A percentile compares a stretch with the other conserved stretches of the same genome.
Evolutionary conservation across 2,888 invertebrate genomes (phyloP).

Genomic region (Thera obeliscata): DNA sequence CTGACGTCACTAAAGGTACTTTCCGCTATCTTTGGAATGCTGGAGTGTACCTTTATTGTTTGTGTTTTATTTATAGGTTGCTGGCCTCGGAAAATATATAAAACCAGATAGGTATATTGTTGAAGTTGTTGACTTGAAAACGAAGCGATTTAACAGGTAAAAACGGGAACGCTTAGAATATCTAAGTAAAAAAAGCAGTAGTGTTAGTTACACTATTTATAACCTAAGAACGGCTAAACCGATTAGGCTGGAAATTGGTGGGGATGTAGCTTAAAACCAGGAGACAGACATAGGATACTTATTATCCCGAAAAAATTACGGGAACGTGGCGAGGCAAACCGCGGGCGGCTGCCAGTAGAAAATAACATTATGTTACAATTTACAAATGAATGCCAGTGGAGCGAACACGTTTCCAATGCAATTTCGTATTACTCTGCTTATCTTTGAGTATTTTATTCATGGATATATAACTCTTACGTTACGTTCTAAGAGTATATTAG

Average conservation of each 20-base stretch:
- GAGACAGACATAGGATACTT: too few relatives aligned
- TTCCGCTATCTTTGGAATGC: conserved; percentile 2
- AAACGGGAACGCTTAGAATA: too few relatives aligned
- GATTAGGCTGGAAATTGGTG: too few relatives aligned
- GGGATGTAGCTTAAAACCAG: too few relatives aligned
- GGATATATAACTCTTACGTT: background rate
- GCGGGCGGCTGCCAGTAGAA: too few relatives aligned
- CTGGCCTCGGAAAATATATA: too few relatives aligned
- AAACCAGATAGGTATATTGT: background rate
- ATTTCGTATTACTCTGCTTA: background rate
- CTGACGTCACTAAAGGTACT: conserved; percentile 23
- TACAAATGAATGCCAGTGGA: conserved; percentile 7
- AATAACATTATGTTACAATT: background rate
- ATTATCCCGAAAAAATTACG: too few relatives aligned
- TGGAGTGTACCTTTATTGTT: conserved; percentile 8
- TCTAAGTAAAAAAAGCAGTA: too few relatives aligned
- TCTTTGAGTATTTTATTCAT: too few relatives aligned
- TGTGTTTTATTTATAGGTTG: conserved; percentile 1
- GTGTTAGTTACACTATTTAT: too few relatives aligned
- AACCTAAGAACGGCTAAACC: too few relatives aligned
- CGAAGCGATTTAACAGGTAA: background rate
- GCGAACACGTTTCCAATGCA: conserved; percentile 16
- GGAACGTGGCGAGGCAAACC: too few relatives aligned
- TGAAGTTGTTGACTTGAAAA: conserved; percentile 7
- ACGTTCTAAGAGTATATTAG: background rate